phyloP scores from a whole-genome alignment of 2,113 vertebrate genomes.

The Eleginops maclovinus region DNA sequence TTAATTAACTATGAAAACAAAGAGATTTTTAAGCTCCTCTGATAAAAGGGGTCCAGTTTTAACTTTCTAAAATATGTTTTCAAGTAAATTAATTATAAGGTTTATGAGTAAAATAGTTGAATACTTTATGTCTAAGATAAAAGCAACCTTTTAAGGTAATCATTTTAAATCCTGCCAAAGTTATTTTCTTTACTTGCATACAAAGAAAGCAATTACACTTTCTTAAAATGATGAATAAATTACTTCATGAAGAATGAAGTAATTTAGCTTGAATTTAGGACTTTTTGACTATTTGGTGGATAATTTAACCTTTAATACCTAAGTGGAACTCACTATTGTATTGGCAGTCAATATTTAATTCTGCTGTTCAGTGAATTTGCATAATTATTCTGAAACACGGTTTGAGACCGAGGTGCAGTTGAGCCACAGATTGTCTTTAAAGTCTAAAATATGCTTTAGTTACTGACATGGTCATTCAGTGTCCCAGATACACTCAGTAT shows the following conservation, averaged over 20 bases:
- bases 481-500: neutral
- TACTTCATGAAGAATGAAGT: neutral
- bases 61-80: neutral
- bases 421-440: neutral
- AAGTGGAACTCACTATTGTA: neutral
- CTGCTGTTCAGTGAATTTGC: neutral
- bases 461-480: neutral
- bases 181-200: neutral
- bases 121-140: constrained; percentile 11
- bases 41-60: neutral
- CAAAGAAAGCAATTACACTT: neutral
- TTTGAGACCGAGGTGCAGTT: neutral
- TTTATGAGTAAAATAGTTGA: neutral
- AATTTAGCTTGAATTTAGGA: neutral
- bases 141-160: constrained; percentile 12
- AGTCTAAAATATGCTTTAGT: neutral
- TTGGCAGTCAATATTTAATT: neutral
- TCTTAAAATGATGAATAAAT: neutral
- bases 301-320: neutral
- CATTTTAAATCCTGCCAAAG: neutral
- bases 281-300: neutral
- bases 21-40: neutral
- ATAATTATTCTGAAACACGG: neutral
- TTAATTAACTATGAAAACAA: constrained; percentile 20
- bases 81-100: constrained; percentile 7